Base-by-base conservation (phyloP, 2,113 vertebrate species). In the Castor canadensis region DNA sequence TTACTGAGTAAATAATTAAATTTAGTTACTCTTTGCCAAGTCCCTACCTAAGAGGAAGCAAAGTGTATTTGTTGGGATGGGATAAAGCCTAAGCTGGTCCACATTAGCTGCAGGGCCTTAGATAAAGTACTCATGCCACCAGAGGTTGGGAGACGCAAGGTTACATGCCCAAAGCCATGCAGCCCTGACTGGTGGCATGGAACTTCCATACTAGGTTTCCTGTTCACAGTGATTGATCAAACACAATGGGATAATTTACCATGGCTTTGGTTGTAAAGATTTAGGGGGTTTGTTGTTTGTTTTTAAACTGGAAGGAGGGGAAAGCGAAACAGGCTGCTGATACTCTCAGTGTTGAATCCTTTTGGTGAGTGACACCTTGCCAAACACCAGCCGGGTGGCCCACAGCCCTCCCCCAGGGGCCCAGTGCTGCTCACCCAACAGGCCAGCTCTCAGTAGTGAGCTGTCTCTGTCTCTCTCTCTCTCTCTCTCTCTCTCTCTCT, bases 151-250 rank as follows among this genome's bases (percentile, higher is more conserved):
- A 35, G 32, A 71, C 3, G 5, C 5, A 3, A 72, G 35, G 56
- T 26, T 28, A 24, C 20, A 11, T 45, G 26, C 3, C 35, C 15
- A 24, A 19, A 38, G 58, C 60, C 40, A 77, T 5, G 9, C 1
- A 58, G 30, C 40, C 58, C 11, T 1, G 4, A 54, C 32, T 32
- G 1, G 1, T 7, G 9, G 38, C 20, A 90, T 22, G n/a, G 17
- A 95, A n/a, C 11, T 54, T 71, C 66, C 75, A 19, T 30, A 45
- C 38, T 43, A 81, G 67, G 72, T 58, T 89, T 95, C 43, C 58
- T 60, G 26, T 60, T 40, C 45, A 75, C 2, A 72, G 30, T 9
- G 40, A 88, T 3, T 38, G 3, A 30, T 40, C 66, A 69, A 88
- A 80, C 3, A 49, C 5, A 43, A 60, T 43, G 60, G 38, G 89